Conservation (phyloP, 1,140 invertebrate species). For the Pseudomyrmex cubaensis region DNA sequence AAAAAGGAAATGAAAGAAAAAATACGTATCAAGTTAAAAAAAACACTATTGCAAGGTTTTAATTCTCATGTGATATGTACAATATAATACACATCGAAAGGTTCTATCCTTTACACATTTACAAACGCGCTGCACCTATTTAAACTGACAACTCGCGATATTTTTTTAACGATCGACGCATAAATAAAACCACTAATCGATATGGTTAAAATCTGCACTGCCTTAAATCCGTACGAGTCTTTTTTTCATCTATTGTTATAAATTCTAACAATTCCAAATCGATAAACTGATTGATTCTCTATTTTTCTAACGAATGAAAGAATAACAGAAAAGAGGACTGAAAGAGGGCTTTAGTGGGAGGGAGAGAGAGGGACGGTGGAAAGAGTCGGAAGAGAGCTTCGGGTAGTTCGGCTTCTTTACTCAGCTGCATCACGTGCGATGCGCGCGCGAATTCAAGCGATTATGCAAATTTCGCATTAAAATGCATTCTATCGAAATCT, state of each 20-base stretch:
- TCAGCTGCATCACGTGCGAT: constrained; percentile 56
- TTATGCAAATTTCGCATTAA: constrained; percentile 60
- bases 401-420: constrained; percentile 41
- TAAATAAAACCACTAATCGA: not conserved
- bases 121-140: not conserved
- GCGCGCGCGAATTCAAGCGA: constrained; percentile 53
- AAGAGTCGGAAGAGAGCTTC: constrained; percentile 23
- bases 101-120: not conserved
- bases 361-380: not conserved
- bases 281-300: constrained; percentile 18
- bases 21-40: not conserved
- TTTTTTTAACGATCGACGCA: not conserved
- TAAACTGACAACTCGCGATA: not conserved
- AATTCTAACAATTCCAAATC: constrained; percentile 17
- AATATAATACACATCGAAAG: not conserved
- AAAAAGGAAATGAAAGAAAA: not conserved
- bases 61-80: not conserved
- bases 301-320: constrained; percentile 55
- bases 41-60: not conserved
- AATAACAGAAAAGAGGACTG: constrained; percentile 45
- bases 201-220: not conserved
- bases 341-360: constrained; percentile 3
- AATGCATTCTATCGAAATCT: constrained; percentile 61
- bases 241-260: constrained; percentile 2
- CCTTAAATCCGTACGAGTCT: no score